Conservation (phyloP, 2,888 invertebrate species). For the Cybosia mesomella region DNA sequence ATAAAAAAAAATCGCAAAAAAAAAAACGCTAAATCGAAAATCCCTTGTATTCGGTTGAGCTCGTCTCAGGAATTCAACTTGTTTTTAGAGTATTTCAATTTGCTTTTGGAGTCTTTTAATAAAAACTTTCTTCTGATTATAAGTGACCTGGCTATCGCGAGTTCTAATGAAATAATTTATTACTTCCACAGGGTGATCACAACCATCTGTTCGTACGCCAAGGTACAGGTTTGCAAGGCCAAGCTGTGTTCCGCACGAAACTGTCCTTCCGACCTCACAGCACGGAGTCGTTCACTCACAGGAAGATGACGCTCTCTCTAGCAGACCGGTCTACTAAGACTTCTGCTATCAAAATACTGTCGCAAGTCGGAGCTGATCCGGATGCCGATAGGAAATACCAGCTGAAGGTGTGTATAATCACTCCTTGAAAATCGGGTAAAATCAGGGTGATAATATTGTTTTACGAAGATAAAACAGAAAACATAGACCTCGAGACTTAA, state of each 20-base stretch:
- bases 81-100: too few relatives aligned
- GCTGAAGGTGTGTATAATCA: constrained; percentile 91
- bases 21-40: too few relatives aligned
- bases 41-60: too few relatives aligned
- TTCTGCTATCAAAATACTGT: constrained; percentile 97
- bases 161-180: background rate
- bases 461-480: too few relatives aligned
- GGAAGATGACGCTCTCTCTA: constrained; percentile 99
- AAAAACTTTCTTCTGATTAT: too few relatives aligned
- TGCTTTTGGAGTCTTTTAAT: too few relatives aligned
- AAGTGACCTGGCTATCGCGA: too few relatives aligned
- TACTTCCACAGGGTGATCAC: constrained; percentile 92
- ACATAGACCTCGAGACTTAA: too few relatives aligned
- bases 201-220: constrained; percentile 99
- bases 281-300: constrained; percentile 99
- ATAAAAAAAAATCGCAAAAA: too few relatives aligned
- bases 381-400: constrained; percentile 96
- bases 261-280: constrained; percentile 99
- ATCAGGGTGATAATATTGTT: too few relatives aligned
- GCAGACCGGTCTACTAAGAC: constrained; percentile 98
- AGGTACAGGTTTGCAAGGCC: constrained; percentile 99
- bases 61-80: too few relatives aligned
- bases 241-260: constrained; percentile 98
- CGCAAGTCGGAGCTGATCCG: constrained; percentile 97
- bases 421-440: background rate